Conservation (phyloP, 2,797 vertebrate species). For the Sebastes diaconus region DNA sequence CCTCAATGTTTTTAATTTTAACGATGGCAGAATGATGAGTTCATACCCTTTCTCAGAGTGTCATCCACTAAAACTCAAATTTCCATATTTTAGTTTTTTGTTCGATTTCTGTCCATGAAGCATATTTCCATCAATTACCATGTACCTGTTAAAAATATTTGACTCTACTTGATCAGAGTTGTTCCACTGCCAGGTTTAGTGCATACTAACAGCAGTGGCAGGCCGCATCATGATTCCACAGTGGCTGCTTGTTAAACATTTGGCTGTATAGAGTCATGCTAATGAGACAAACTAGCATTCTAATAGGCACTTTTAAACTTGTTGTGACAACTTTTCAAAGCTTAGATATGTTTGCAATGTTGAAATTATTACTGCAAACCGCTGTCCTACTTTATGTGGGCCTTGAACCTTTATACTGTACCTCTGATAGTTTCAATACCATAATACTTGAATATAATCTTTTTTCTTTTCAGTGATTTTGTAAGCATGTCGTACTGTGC, state of each 20-base stretch:
- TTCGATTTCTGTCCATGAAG: not conserved
- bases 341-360: not conserved
- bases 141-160: conserved; percentile 5
- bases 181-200: not conserved
- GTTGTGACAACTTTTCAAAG: not conserved
- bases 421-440: not conserved
- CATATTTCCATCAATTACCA: not conserved
- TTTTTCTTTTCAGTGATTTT: not conserved
- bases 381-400: not conserved
- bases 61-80: not conserved
- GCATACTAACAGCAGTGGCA: not conserved
- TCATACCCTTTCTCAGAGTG: not conserved
- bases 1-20: conserved; percentile 24
- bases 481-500: not conserved
- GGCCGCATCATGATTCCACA: not conserved
- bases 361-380: not conserved
- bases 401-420: not conserved
- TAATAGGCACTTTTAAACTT: conserved; percentile 15
- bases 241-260: conserved; percentile 21
- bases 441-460: not conserved
- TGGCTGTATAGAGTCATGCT: conserved; percentile 2
- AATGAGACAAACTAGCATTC: conserved; percentile 17
- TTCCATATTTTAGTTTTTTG: not conserved
- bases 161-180: conserved; percentile 4
- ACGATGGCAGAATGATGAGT: conserved; percentile 10